phyloP scores from a whole-genome alignment of 2,797 vertebrate genomes.

The Phalloptychus januarius region DNA sequence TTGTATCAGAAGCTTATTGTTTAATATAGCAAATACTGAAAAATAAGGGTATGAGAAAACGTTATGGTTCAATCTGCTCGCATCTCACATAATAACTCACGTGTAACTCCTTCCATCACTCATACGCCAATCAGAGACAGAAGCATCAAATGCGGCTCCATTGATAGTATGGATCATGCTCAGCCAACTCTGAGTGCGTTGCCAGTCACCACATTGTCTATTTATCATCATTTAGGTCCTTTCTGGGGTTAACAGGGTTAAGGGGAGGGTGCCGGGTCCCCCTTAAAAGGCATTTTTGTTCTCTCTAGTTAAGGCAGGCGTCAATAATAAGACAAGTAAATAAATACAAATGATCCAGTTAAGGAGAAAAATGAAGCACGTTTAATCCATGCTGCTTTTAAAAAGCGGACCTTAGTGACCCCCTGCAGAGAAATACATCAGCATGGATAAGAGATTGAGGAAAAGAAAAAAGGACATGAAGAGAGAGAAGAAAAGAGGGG shows the following conservation, averaged over 20 bases:
- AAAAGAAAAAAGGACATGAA: constrained; percentile 22
- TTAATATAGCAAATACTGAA: not conserved
- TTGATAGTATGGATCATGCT: constrained; percentile 61
- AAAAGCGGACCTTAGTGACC: constrained; percentile 75
- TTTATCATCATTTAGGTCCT: constrained; percentile 83
- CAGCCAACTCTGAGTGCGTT: constrained; percentile 64
- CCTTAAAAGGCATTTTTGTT: constrained; percentile 75
- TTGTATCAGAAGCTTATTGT: constrained; percentile 6
- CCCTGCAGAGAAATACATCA: constrained; percentile 72
- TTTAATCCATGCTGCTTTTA: constrained; percentile 72
- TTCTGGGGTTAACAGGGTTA: constrained; percentile 82
- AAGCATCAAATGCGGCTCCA: constrained; percentile 36
- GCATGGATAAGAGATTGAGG: constrained; percentile 54
- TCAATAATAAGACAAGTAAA: constrained; percentile 76
- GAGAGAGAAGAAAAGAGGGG: constrained; percentile 17
- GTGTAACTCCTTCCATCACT: not conserved
- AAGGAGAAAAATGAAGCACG: constrained; percentile 82
- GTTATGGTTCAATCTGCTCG: constrained; percentile 22
- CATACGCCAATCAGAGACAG: not conserved
- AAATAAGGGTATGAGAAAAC: constrained; percentile 12
- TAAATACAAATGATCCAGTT: constrained; percentile 86
- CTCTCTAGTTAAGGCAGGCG: constrained; percentile 74
- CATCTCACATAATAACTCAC: constrained; percentile 27
- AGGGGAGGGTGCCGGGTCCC: constrained; percentile 67
- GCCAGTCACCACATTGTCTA: constrained; percentile 76